These are phyloP conservation scores for Wasmannia auropunctata DNA, from an alignment of 1,140 invertebrate genomes.

Conservation along the genomic window DNA sequence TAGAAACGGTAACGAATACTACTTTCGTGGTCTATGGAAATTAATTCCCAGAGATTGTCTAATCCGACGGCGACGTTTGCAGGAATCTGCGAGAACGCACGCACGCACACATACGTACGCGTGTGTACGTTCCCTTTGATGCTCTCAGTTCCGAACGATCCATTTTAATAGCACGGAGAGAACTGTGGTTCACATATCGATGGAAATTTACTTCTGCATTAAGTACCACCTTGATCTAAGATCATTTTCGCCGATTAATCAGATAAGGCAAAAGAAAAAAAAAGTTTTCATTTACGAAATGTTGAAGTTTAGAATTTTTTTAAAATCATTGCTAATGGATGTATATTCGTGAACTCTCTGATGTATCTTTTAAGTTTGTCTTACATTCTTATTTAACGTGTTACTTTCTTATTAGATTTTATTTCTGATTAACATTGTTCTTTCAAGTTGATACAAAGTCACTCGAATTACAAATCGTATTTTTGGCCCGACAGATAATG, in stretches of 20 bases:
- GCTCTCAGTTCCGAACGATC: conserved; percentile 16
- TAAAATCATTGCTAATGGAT: background rate
- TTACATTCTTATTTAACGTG: background rate
- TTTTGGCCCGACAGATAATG: background rate
- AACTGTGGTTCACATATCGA: background rate
- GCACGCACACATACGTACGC: background rate
- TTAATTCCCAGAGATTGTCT: conserved; percentile 52
- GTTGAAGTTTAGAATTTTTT: background rate
- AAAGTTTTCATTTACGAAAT: background rate
- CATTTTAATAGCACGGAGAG: background rate
- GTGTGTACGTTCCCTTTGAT: conserved; percentile 30
- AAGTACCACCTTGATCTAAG: conserved; percentile 3
- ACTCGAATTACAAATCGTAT: background rate
- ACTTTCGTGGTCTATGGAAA: conserved; percentile 49
- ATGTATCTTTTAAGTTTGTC: background rate
- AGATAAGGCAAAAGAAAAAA: background rate
- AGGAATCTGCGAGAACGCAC: background rate
- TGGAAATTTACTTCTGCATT: background rate
- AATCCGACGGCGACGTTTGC: conserved; percentile 41
- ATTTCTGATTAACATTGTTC: background rate
- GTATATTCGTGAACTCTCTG: background rate
- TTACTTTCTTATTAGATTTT: background rate
- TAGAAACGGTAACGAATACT: conserved; percentile 22
- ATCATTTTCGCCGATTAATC: background rate
- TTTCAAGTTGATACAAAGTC: background rate